Conservation (phyloP, 2,888 invertebrate genomes). For the Protodeltote pygarga region DNA sequence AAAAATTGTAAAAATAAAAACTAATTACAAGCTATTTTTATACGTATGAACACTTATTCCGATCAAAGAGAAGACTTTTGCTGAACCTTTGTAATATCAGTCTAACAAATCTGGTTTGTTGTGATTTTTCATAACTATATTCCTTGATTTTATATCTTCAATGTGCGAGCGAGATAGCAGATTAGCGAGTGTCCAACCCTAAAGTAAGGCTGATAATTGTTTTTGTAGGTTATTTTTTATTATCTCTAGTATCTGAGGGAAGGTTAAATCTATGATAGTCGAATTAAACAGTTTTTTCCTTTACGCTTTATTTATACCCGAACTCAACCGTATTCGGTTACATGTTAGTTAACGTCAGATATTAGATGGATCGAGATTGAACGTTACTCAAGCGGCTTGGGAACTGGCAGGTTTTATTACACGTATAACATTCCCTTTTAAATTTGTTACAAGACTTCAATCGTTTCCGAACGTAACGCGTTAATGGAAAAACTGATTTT, state of each 20-base stretch:
- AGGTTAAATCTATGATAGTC: background rate
- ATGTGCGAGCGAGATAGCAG: too few relatives aligned
- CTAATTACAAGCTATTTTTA: too few relatives aligned
- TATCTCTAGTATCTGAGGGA: background rate
- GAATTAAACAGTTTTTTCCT: background rate
- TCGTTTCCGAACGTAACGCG: slow-evolving; percentile 5
- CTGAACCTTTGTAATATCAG: too few relatives aligned
- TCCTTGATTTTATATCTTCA: too few relatives aligned
- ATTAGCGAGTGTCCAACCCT: too few relatives aligned
- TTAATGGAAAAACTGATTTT: slow-evolving; percentile 1
- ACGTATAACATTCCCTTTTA: slow-evolving; percentile 34
- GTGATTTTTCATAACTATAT: too few relatives aligned
- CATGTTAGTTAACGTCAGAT: slow-evolving; percentile 31
- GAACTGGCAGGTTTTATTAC: slow-evolving; percentile 36
- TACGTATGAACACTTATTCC: too few relatives aligned
- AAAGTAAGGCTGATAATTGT: too few relatives aligned
- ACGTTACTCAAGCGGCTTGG: slow-evolving; percentile 31
- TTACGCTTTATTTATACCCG: slow-evolving; percentile 6
- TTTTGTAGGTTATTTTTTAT: too few relatives aligned
- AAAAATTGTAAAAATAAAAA: too few relatives aligned
- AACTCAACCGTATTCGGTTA: slow-evolving; percentile 18
- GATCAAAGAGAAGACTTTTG: too few relatives aligned
- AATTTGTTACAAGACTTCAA: slow-evolving; percentile 23
- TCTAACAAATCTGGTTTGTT: too few relatives aligned
- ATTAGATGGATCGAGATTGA: slow-evolving; percentile 44